Evolutionary conservation across 53 echinoderm and acorn worm genomes (phyloP), one percentile per base, ranked within the genome.

Genomic region (Holothuria scabra): DNA sequence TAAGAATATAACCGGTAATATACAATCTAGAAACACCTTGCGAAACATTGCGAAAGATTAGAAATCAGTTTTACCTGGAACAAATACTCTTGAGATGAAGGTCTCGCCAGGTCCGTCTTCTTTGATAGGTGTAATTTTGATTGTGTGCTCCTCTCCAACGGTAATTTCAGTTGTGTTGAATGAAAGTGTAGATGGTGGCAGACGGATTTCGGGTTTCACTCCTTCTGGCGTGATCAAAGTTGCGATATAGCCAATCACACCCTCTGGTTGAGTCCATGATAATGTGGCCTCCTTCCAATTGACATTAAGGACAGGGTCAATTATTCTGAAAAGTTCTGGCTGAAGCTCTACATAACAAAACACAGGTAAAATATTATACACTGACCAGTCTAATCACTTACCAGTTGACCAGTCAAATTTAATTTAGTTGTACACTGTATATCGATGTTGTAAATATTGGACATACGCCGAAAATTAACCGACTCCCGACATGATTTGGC

Each of bases 131-230:
- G 78, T 78, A 5, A 78, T 58, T 20, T 58, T 56, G 20, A 78
- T 58, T 5, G 29, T 28, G 31, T 56, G 31, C 16, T 30, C 58
- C 21, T 56, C 29, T 3, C 59, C 78, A 8, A 56, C 19, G 12
- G 52, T 25, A 20, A 78, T 78, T 4, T 56, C 57, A 20, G 78
- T 78, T 16, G 78, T 78, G 16, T 31, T 78, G 58, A 78, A 78
- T 0, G 78, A 57, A 5, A 30, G 33, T 14, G 31, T 33, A 10
- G 33, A 23, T 18, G 56, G 59, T 9, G 56, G 11, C 29, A 56
- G 28, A 9, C 78, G 23, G 0, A 78, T 20, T 14, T 20, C 12
- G 10, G 78, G 78, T 59, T 26, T 5, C 0, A 11, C 57, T 13
- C 48, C 78, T 13, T 52, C 78, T 16, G 52, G 30, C 10, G 78